Evolutionary conservation across 2,888 invertebrate species (phyloP), one percentile per base, ranked within the genome.

Genomic region (Brachynemurus nebulosus): DNA sequence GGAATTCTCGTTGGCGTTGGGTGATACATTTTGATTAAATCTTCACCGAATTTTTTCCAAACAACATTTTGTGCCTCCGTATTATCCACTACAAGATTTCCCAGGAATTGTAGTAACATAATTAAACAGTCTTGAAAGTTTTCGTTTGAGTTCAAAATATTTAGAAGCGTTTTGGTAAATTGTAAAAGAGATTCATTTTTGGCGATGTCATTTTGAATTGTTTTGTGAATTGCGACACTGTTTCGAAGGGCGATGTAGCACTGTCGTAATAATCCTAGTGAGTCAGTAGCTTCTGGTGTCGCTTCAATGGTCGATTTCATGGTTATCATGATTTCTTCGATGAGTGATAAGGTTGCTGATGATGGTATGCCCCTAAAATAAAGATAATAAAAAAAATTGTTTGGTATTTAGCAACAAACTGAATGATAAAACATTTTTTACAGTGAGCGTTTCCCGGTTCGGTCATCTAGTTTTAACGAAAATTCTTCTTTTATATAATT

Each of bases 71-170:
- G 69, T 51, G 70, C 71, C 44, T 65, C 65, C 0, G 67, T 65
- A 57, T 74, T 74, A 47, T 70, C 69, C 0, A 73, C 71, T 7
- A 72, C 68, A 46, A 74, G 56, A 54, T 76, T 76, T 21, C 73
- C 72, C 44, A 74, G 53, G 9, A 74, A 71, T 55, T 76, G 75
- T 44, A 74, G 62, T 4, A 72, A 62, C 14, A 72, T 64, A 33
- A 67, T 68, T 63, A 72, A 65, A 51, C 70, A 71, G 1, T 65
- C 59, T 49, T 69, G 67, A 54, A 65, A 66, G 55, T 67, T 66
- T 49, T 68, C 38, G 21, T 64, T 68, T 1, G 67, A 66, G 41
- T 69, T 65, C 51, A 67, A 2, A 66, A 65, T 4, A 70, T 67
- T 47, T 6, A 44, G n/a, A n/a, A 71, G 53, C n/a, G 65, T 65